Conservation (phyloP, 2,113 vertebrate genomes). For the Sinocyclocheilus grahami region DNA sequence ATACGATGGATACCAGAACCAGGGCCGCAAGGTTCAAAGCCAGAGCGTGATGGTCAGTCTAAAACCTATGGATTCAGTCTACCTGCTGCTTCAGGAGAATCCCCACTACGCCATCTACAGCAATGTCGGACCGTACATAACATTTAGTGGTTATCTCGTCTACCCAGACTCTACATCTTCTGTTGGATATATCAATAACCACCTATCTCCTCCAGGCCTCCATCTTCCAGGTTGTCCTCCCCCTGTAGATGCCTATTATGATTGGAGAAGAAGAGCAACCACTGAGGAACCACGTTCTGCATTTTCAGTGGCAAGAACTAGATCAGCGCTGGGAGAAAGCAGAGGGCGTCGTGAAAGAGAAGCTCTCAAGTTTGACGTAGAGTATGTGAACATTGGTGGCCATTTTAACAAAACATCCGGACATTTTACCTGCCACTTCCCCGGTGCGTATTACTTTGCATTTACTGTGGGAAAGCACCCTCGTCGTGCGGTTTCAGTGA, state of each 20-base stretch:
- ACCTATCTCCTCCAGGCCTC: slow-evolving; percentile 60
- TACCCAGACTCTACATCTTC: slow-evolving; percentile 65
- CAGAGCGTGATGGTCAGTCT: slow-evolving; percentile 77
- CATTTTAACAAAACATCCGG: slow-evolving; percentile 78
- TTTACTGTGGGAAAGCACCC: slow-evolving; percentile 82
- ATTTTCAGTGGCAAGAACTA: slow-evolving; percentile 79
- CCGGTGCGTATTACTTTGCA: slow-evolving; percentile 78
- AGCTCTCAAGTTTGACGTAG: slow-evolving; percentile 77
- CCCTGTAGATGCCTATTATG: slow-evolving; percentile 41
- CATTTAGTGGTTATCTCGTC: slow-evolving; percentile 80
- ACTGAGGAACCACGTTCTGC: slow-evolving; percentile 69
- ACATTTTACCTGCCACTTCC: slow-evolving; percentile 73
- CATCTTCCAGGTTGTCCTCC: slow-evolving; percentile 64
- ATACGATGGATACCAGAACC: slow-evolving; percentile 73
- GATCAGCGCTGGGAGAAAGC: slow-evolving; percentile 69
- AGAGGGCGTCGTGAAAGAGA: slow-evolving; percentile 57
- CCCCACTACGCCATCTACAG: slow-evolving; percentile 78
- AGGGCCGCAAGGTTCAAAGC: slow-evolving; percentile 77
- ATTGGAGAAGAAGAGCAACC: slow-evolving; percentile 39
- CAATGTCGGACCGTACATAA: slow-evolving; percentile 76
- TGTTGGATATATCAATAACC: slow-evolving; percentile 66
- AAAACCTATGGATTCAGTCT: slow-evolving; percentile 74
- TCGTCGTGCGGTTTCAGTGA: slow-evolving; percentile 75
- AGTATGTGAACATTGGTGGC: slow-evolving; percentile 78
- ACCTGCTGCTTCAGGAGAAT: slow-evolving; percentile 73